These are phyloP conservation scores for Elaphurus davidianus DNA, from an alignment of 2,113 vertebrate genomes.

Conservation along the genomic window DNA sequence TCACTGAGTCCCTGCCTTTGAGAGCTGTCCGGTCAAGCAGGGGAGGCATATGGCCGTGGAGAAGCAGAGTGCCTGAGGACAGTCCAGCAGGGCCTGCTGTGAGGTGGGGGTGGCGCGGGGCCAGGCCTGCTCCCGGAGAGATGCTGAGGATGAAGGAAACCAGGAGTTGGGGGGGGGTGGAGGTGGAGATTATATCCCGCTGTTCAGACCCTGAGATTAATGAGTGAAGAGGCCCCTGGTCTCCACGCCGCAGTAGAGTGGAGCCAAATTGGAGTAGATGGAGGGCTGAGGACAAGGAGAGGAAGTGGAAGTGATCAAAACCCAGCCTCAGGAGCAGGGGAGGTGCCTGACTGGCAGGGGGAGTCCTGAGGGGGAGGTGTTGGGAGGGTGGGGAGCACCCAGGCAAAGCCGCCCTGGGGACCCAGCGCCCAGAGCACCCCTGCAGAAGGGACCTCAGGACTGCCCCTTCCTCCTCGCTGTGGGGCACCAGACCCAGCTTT, in stretches of 20 bases:
- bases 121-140: neutral
- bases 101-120: neutral
- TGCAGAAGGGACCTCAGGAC: neutral
- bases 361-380: neutral
- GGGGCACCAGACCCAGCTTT: neutral
- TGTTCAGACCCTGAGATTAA: neutral
- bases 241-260: neutral
- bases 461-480: neutral
- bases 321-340: neutral
- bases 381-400: neutral
- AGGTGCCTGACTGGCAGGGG: neutral
- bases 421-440: neutral
- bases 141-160: neutral
- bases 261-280: neutral
- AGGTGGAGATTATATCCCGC: rapidly evolving
- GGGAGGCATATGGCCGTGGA: neutral
- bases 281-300: neutral
- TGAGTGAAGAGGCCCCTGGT: neutral
- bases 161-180: rapidly evolving
- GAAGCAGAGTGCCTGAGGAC: neutral
- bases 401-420: neutral
- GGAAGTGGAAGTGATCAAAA: neutral
- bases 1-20: neutral
- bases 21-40: neutral
- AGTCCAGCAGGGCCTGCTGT: neutral